These are phyloP conservation scores for Typhlichthys subterraneus DNA, from an alignment of 2,797 vertebrate genomes.

Conservation along the genomic window DNA sequence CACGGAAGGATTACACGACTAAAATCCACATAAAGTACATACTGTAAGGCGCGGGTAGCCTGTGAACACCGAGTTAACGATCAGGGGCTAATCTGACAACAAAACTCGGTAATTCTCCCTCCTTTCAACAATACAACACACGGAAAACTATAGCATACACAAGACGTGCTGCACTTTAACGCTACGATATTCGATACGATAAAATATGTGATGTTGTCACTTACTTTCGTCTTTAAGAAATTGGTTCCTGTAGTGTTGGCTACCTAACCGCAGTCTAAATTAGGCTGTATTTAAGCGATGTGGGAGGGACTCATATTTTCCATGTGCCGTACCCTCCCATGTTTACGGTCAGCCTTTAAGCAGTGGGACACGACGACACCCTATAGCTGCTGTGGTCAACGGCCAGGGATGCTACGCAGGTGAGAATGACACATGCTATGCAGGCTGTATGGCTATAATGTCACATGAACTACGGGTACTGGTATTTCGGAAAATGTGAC, in stretches of 20 bases:
- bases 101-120: too few species aligned
- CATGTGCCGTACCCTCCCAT: slow-evolving; percentile 41
- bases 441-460: too few species aligned
- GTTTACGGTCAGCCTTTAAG: too few species aligned
- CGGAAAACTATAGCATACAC: not conserved
- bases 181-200: not conserved
- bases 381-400: too few species aligned
- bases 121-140: too few species aligned
- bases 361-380: not conserved
- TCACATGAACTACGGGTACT: not conserved
- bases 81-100: too few species aligned
- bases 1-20: too few species aligned
- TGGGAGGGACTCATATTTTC: slow-evolving; percentile 69
- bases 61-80: too few species aligned
- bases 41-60: too few species aligned
- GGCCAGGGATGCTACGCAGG: not conserved
- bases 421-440: too few species aligned
- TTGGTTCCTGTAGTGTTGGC: slow-evolving; percentile 34
- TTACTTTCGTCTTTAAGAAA: slow-evolving; percentile 43
- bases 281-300: slow-evolving; percentile 20
- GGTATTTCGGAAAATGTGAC: too few species aligned
- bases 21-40: too few species aligned
- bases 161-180: not conserved
- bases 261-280: not conserved
- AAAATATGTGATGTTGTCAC: slow-evolving; percentile 13